phyloP scores from a whole-genome alignment of 2,797 vertebrate species.

The Neopelma chrysocephalum region DNA sequence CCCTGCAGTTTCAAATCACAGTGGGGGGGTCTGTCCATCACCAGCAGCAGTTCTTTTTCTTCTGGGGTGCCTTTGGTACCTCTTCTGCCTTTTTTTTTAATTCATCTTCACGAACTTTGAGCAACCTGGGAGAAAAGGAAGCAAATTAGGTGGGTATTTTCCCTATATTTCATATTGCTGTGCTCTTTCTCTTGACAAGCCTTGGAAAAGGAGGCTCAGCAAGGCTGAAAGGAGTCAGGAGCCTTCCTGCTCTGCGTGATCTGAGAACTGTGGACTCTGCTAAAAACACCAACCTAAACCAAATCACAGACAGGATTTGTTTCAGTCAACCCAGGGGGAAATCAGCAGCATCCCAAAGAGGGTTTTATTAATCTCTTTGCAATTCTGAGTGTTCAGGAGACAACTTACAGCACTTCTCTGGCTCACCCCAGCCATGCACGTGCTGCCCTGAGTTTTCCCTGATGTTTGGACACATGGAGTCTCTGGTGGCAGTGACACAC shows the following conservation, averaged over 20 bases:
- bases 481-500: not conserved
- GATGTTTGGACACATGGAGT: not conserved
- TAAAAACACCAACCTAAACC: not conserved
- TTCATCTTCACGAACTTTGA: conserved; percentile 70
- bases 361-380: not conserved
- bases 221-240: not conserved
- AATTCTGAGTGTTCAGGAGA: not conserved
- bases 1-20: not conserved
- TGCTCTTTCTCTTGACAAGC: not conserved
- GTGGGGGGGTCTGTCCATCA: not conserved
- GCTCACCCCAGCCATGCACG: not conserved
- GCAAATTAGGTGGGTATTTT: not conserved
- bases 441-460: not conserved
- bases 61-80: not conserved
- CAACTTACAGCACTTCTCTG: not conserved
- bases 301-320: not conserved
- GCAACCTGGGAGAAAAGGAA: conserved; percentile 56
- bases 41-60: conserved; percentile 72
- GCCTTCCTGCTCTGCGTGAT: rapidly evolving
- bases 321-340: not conserved
- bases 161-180: not conserved
- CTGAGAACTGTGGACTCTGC: not conserved
- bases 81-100: conserved; percentile 54
- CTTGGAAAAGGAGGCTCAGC: not conserved
- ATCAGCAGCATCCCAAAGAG: not conserved